Base-by-base conservation (phyloP, 1,140 invertebrate species). In the Ceratosolen fusciceps region DNA sequence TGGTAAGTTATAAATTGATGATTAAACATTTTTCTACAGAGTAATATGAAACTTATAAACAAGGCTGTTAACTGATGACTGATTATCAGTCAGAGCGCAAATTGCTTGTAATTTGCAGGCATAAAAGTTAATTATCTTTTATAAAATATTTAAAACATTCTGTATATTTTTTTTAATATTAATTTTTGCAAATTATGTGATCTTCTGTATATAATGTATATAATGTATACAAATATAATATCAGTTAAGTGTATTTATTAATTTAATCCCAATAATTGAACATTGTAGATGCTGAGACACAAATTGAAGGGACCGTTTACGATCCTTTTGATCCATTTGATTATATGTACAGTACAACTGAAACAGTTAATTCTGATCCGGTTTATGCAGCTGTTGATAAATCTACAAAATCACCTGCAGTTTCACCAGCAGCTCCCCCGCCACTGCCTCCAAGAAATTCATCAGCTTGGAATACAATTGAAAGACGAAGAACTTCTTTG, bases 311-410 rank as follows among this genome's bases (percentile, higher is more conserved):
- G 74, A 95, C 94, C 77, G 94, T 96, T 73, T 96, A 97, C 84
- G 94, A 96, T 83, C 94, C 95, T 77, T 96, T 96, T 86, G 95
- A 97, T 89, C 96, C 95, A 5, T 93, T 96, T 82, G 96, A 97
- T 88, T 96, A 96, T 83, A 92, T 96, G 86, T 96, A 96, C 84
- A 93, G 92, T 81, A 93, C 93, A 87, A 93, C 92, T 70, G 93
- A 93, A 83, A 93, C 94, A 81, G 92, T 93, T 80, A 94, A 93
- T 83, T 95, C 94, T 29, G 93, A 95, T 88, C 94, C 95, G 7
- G 92, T 95, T 67, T 96, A 96, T 87, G 94, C 93, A 26, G 93
- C 94, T 1, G 92, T 95, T 10, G 93, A 93, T 83, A 93, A 93
- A 84, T 92, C 92, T 58, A 93, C 93, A 79, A 93, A 92, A 84